These are phyloP conservation scores for Conus canariensis DNA, from an alignment of 2,888 invertebrate genomes.

Conservation along the genomic window DNA sequence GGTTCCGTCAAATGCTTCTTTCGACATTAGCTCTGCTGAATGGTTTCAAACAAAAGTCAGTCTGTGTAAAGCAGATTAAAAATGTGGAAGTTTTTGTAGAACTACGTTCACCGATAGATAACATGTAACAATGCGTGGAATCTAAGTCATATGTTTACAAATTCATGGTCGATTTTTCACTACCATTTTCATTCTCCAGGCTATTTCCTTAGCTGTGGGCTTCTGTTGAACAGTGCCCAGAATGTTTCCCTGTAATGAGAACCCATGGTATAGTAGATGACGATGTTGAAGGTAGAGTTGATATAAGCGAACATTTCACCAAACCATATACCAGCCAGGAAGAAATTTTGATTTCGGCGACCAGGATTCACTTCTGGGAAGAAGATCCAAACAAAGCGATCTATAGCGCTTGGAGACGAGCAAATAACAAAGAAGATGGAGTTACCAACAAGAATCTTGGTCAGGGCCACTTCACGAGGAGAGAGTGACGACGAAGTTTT, in stretches of 20 bases:
- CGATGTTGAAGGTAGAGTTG: background rate
- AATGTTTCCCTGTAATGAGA: constrained; percentile 7
- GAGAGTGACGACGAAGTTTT: background rate
- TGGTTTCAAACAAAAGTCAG: too few species aligned
- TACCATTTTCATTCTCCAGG: too few species aligned
- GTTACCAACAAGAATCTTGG: background rate
- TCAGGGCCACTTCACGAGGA: background rate
- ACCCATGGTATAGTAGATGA: background rate
- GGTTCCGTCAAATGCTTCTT: too few species aligned
- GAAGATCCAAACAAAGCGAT: background rate
- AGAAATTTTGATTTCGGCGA: background rate
- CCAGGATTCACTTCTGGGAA: background rate
- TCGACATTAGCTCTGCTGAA: too few species aligned
- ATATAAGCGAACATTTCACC: background rate
- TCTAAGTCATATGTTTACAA: too few species aligned
- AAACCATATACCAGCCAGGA: background rate
- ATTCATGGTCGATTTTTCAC: too few species aligned
- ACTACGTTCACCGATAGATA: too few species aligned
- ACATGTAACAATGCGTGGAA: too few species aligned
- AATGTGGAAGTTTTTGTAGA: too few species aligned
- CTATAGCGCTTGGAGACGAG: background rate
- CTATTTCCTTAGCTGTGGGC: too few species aligned
- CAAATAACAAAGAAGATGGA: background rate
- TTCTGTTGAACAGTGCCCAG: background rate
- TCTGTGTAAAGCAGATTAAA: too few species aligned